Base-by-base conservation (phyloP, 2,888 invertebrate genomes). In the Nebria brevicollis region DNA sequence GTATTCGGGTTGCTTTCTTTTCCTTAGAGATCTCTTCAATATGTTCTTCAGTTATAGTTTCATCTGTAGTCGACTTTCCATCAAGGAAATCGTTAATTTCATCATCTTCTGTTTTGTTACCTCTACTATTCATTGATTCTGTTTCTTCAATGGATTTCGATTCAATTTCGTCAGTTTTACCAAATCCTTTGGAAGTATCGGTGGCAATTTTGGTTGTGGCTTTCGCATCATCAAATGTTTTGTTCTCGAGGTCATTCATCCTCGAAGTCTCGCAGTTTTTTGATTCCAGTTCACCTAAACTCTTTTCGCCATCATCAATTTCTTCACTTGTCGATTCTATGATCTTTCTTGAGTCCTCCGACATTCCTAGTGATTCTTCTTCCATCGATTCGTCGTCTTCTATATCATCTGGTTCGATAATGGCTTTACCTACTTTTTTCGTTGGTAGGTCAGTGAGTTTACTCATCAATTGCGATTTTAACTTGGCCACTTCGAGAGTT, bases 401-500 rank as follows among this genome's bases (percentile, higher is more conserved):
- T 26, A 70, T 20, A 11, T 64, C 77, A n/a, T 43, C 25, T 43
- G 64, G 54, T n/a, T 70, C 42, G 26, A 20, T 43, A 1, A 42
- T 72, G 15, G 43, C 0, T 41, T 42, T 20, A 26, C 10, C 13
- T 20, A 75, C 20, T 43, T 75, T 75, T 66, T 66, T 73, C 11
- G 34, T 13, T 43, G 82, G 75, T 54, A 70, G 54, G 11, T 77
- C 77, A 10, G 43, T 75, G 70, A 87, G 83, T 84, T 87, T 88
- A 13, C 86, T 86, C 86, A 87, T 87, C 77, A 88, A 84, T 75
- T 86, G 86, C 41, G 85, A 85, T 82, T 87, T 88, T 72, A 88
- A 81, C 83, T 86, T 87, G 5, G 86, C 85, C 11, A 86, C 84
- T 83, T 86, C 84, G 0, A 86, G 70, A 26, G 77, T 82, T 20